Percentiles rank a stretch among this genome's conserved stretches.
These are phyloP conservation scores for Lethenteron camtschaticum DNA, from an alignment of 2,113 vertebrate genomes.

Conservation along the genomic window DNA sequence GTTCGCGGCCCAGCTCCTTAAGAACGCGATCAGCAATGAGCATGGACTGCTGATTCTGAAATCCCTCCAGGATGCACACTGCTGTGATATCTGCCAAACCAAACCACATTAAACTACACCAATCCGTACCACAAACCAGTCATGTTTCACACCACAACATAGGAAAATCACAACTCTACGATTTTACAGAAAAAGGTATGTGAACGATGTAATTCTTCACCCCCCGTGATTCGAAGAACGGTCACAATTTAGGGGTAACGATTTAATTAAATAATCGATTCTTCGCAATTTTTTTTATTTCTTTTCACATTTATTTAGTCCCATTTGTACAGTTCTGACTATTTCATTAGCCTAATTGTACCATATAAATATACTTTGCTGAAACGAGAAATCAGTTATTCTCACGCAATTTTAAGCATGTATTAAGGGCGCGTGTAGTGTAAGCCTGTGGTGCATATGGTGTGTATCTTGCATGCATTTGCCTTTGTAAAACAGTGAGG, in stretches of 20 bases:
- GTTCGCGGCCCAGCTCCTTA: conserved; percentile 1
- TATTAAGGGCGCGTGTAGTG: too few relatives aligned
- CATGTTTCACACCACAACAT: neutral
- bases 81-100: neutral
- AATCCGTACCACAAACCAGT: neutral
- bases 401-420: too few relatives aligned
- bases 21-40: neutral
- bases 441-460: too few relatives aligned
- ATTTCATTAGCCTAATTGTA: too few relatives aligned
- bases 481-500: too few relatives aligned
- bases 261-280: neutral
- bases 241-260: neutral
- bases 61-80: conserved; percentile 5
- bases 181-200: neutral
- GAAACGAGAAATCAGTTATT: too few relatives aligned
- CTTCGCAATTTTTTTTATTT: neutral
- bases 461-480: too few relatives aligned
- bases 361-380: too few relatives aligned
- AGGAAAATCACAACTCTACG: neutral
- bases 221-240: neutral
- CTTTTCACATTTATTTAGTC: too few relatives aligned
- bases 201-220: neutral
- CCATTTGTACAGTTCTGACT: too few relatives aligned
- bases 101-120: neutral
- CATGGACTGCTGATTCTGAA: conserved; percentile 3